Evolutionary conservation across 2,888 invertebrate genomes (phyloP).

Genomic region (Lycia hirtaria): DNA sequence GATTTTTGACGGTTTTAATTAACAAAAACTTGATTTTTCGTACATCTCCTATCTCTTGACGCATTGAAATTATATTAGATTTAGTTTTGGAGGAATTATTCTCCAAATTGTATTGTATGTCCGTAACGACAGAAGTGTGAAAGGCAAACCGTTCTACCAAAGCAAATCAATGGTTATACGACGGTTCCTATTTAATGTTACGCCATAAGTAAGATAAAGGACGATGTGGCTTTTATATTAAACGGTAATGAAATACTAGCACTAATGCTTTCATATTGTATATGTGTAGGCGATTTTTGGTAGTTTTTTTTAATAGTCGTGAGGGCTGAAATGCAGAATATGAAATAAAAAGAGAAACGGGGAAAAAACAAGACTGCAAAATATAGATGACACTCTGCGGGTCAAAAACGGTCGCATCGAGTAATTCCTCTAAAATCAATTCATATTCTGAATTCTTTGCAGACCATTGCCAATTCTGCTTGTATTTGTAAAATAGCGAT

Average conservation of each 20-base stretch:
- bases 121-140: slow-evolving; percentile 29
- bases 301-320: slow-evolving; percentile 4
- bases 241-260: slow-evolving; percentile 29
- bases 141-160: slow-evolving; percentile 46
- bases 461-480: too few species aligned
- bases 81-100: slow-evolving; percentile 30
- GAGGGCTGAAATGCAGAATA: slow-evolving; percentile 13
- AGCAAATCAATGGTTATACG: slow-evolving; percentile 42
- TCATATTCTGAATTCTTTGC: too few species aligned
- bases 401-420: neutral
- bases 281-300: slow-evolving; percentile 36
- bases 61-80: slow-evolving; percentile 17
- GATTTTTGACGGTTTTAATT: neutral
- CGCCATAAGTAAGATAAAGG: slow-evolving; percentile 56
- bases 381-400: neutral
- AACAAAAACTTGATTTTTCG: neutral
- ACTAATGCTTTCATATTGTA: slow-evolving; percentile 44
- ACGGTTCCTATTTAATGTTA: slow-evolving; percentile 44
- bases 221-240: slow-evolving; percentile 31
- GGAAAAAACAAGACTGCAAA: too few species aligned
- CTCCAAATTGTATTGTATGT: slow-evolving; percentile 32
- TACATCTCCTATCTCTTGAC: neutral
- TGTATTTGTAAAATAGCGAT: too few species aligned
- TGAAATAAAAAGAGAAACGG: neutral
- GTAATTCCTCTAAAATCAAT: too few species aligned